Conservation (phyloP, 1,140 invertebrate genomes). For the Melipona quadrifasciata region DNA sequence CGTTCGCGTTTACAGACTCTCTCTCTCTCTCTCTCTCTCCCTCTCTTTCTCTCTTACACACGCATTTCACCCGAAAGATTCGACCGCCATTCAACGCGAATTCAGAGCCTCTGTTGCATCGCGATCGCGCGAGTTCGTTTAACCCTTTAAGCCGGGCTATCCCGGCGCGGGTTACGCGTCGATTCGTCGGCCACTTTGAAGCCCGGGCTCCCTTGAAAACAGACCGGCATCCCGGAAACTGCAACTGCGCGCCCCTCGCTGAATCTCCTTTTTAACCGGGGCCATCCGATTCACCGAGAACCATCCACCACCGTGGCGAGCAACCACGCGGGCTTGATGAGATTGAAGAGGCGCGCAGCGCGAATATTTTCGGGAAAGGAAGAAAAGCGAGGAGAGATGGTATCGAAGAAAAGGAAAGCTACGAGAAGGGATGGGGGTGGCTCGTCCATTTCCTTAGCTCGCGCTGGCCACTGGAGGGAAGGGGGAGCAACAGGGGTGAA, state of each 20-base stretch:
- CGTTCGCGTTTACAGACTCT: background rate
- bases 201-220: background rate
- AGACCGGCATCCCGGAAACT: background rate
- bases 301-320: background rate
- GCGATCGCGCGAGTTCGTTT: background rate
- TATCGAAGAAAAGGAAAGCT: background rate
- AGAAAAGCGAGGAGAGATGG: background rate
- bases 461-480: background rate
- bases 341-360: background rate
- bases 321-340: background rate
- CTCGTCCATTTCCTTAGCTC: background rate
- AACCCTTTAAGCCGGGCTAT: background rate
- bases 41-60: background rate
- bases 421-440: background rate
- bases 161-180: background rate
- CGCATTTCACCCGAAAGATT: background rate
- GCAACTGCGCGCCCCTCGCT: background rate
- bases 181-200: background rate
- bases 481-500: background rate
- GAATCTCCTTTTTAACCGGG: constrained; percentile 25
- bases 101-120: background rate
- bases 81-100: background rate
- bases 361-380: background rate
- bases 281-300: background rate
- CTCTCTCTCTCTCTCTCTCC: too few relatives aligned